Conservation (phyloP, 2,888 invertebrate genomes). For the Willowsia nigromaculata region DNA sequence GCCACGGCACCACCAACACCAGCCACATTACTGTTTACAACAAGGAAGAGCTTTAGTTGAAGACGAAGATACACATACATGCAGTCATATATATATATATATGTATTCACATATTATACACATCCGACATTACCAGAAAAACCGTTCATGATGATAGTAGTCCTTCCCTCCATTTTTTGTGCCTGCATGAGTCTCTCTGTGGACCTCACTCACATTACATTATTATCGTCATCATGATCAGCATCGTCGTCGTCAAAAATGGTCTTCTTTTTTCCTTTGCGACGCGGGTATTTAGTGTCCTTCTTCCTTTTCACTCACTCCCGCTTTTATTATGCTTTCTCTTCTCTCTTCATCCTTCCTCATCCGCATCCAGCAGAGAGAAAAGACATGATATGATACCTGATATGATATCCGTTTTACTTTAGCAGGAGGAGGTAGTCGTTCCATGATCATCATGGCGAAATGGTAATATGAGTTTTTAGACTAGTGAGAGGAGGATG, state of each 20-base stretch:
- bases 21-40: slow-evolving; percentile 7
- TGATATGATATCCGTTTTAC: slow-evolving; percentile 33
- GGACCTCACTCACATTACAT: slow-evolving; percentile 25
- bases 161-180: background rate
- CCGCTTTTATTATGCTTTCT: slow-evolving; percentile 27
- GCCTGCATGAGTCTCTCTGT: background rate
- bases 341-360: background rate
- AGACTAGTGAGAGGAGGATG: slow-evolving; percentile 3
- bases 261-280: background rate
- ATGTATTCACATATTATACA: background rate
- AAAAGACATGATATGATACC: slow-evolving; percentile 34
- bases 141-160: slow-evolving; percentile 40
- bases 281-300: slow-evolving; percentile 39
- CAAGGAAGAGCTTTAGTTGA: background rate
- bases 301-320: slow-evolving; percentile 22
- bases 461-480: slow-evolving; percentile 24
- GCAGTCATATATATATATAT: background rate
- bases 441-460: background rate
- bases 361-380: slow-evolving; percentile 15
- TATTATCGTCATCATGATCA: slow-evolving; percentile 26
- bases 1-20: background rate
- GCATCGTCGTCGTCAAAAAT: slow-evolving; percentile 20
- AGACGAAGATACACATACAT: background rate
- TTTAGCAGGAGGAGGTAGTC: background rate
- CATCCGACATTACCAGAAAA: background rate